A percentile compares a stretch with the other conserved stretches of the same genome.
These are phyloP conservation scores for Ptilodon capucinus DNA, from an alignment of 2,888 invertebrate genomes.

Conservation along the genomic window DNA sequence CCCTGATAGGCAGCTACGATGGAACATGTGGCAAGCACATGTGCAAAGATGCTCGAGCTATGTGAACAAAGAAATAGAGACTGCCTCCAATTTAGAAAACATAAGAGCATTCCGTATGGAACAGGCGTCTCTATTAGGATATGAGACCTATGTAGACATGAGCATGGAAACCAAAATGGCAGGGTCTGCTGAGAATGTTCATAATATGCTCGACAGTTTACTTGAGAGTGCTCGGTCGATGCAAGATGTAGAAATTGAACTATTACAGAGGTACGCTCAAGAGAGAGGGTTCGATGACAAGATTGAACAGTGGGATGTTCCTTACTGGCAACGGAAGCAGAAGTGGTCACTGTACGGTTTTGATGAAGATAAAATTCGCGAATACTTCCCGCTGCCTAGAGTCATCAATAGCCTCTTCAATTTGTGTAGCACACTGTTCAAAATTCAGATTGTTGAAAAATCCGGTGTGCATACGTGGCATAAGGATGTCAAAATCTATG, in stretches of 20 bases:
- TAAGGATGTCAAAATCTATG: constrained; percentile 91
- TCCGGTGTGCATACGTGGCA: constrained; percentile 90
- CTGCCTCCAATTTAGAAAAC: constrained; percentile 89
- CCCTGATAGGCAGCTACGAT: constrained; percentile 88
- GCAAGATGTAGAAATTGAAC: constrained; percentile 88
- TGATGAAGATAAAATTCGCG: constrained; percentile 87
- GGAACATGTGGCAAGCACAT: constrained; percentile 93
- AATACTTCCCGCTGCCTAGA: constrained; percentile 91
- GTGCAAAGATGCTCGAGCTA: constrained; percentile 86
- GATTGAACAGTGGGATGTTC: constrained; percentile 92
- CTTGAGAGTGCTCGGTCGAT: constrained; percentile 87
- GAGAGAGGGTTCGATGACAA: constrained; percentile 87
- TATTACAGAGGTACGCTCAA: constrained; percentile 87
- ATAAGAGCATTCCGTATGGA: constrained; percentile 86
- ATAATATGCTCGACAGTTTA: constrained; percentile 86
- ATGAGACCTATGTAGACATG: constrained; percentile 90
- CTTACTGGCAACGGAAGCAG: constrained; percentile 93
- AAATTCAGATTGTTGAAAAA: constrained; percentile 87
- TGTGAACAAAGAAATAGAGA: constrained; percentile 85
- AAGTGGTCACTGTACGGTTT: constrained; percentile 84
- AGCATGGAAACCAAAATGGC: constrained; percentile 98
- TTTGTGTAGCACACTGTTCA: constrained; percentile 89
- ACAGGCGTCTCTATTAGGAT: constrained; percentile 91
- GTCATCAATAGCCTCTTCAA: constrained; percentile 91
- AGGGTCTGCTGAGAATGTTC: constrained; percentile 88